Evolutionary conservation across 2,113 vertebrate genomes (phyloP).

Genomic region (Ammodramus savannarum): DNA sequence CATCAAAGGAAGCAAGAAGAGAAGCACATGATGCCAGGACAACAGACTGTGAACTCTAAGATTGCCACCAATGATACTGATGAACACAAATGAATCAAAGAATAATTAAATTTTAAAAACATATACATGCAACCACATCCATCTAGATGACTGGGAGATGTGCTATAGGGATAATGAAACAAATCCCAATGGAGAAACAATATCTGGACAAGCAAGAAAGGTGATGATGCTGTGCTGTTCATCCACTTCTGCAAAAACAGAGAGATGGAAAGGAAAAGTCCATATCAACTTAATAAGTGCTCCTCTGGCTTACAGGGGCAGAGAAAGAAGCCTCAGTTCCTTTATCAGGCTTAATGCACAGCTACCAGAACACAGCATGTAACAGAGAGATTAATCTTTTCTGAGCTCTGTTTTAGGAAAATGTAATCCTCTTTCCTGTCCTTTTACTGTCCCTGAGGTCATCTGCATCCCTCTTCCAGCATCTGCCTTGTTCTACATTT

Average conservation of each 20-base stretch:
- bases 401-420: background rate
- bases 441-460: background rate
- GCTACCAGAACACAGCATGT: background rate
- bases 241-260: background rate
- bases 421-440: background rate
- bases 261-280: background rate
- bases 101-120: background rate
- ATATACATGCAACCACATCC: background rate
- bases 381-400: background rate
- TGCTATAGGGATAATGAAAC: background rate
- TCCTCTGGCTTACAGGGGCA: background rate
- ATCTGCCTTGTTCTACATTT: background rate
- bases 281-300: accelerated
- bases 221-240: background rate
- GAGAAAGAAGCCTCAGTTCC: background rate
- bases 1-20: background rate
- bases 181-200: background rate
- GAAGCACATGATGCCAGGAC: background rate
- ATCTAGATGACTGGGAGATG: background rate
- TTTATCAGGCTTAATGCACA: background rate
- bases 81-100: background rate
- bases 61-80: background rate
- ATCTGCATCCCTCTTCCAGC: background rate
- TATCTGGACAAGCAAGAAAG: background rate
- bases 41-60: background rate